Conservation (phyloP, 2,888 invertebrate genomes). For the Eupithecia pulchellata region DNA sequence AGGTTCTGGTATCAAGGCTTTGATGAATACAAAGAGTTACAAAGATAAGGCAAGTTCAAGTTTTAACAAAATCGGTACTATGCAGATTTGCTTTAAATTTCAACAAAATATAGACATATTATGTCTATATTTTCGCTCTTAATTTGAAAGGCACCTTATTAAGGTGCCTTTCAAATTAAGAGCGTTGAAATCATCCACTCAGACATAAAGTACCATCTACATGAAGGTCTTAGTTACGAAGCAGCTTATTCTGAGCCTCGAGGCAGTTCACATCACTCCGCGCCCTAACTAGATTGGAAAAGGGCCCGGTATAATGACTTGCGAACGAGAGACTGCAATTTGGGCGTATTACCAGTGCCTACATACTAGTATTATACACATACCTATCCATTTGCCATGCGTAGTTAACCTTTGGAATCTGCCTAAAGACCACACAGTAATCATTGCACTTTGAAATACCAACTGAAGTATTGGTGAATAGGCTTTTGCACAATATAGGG, state of each 20-base stretch:
- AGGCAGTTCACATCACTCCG: constrained; percentile 10
- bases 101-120: not conserved
- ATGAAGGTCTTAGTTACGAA: not conserved
- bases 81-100: not conserved
- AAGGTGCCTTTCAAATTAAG: not conserved
- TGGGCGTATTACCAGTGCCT: constrained; percentile 12
- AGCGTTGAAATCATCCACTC: constrained; percentile 1
- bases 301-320: constrained; percentile 14
- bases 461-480: constrained; percentile 4
- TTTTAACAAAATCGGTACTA: too few relatives aligned
- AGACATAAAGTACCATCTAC: not conserved
- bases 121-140: too few relatives aligned
- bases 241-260: not conserved
- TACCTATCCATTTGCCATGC: constrained; percentile 19
- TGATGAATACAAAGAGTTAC: not conserved
- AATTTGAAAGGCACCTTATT: not conserved
- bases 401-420: constrained; percentile 22
- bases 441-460: constrained; percentile 4
- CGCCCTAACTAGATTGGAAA: constrained; percentile 15
- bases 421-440: not conserved
- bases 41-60: too few relatives aligned
- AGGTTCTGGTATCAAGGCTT: not conserved
- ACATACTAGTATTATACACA: not conserved
- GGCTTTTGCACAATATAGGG: constrained; percentile 5
- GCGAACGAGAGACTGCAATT: constrained; percentile 13